Evolutionary conservation across 2,888 invertebrate species (phyloP), one percentile per base, ranked within the genome.

Genomic region (Amphipoea lucens): DNA sequence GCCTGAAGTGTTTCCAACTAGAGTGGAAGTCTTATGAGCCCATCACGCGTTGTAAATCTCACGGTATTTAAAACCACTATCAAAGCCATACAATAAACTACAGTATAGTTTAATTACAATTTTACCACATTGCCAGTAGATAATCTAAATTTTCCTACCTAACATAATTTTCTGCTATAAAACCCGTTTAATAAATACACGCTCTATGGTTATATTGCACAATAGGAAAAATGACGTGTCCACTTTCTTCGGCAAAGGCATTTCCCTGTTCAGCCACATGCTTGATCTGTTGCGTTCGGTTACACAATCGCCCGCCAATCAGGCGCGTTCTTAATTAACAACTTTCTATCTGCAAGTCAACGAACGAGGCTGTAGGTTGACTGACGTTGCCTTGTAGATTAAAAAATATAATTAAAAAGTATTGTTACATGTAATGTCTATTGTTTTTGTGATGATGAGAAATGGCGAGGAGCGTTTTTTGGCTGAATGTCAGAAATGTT

Each of bases 311-410:
- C 82, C 68, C 78, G 91, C 91, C 95, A 93, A 95, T 95, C 94
- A 92, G 90, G 88, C 90, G 90, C 90, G 91, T 86, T 93, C 92
- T 92, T 96, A 95, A 96, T 96, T 96, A 95, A 92, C 92, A 94
- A 96, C 96, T 96, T 96, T 96, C 96, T 96, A 96, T 92, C 88
- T 88, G 88, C 91, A 92, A 95, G 96, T 95, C 96, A 95, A 95
- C 92, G 95, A 93, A 95, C 96, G 93, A 88, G 84, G 84, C 86
- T 89, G 90, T 90, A 78, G 79, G 88, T 86, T 81, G 86, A 76
- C 76, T 78, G 84, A 82, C 90, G 86, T 87, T 73, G 82, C 69
- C 78, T 85, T 86, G 83, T 76, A 83, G 74, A 83, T 86, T 84
- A 85, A 90, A 89, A 89, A 91, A 87, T 77, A 72, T 75, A 89